A percentile compares a stretch with the other conserved stretches of the same genome.
These are phyloP conservation scores for Troides oblongomaculatus DNA, from an alignment of 2,888 invertebrate genomes.

Conservation along the genomic window DNA sequence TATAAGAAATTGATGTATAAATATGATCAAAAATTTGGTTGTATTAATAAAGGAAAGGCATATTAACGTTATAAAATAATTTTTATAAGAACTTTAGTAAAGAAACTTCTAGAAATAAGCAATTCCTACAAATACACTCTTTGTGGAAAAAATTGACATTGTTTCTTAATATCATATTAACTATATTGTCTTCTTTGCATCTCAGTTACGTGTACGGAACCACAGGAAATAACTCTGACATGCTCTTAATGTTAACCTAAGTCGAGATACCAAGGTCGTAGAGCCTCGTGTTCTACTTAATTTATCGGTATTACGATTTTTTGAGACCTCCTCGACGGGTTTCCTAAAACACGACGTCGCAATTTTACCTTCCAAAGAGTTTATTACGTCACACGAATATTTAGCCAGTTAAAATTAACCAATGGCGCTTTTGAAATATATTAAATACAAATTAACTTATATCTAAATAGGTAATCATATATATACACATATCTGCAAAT, in stretches of 20 bases:
- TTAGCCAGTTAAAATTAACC: not conserved
- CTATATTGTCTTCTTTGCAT: no score
- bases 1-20: no score
- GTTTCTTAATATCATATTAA: no score
- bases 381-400: conserved; percentile 6
- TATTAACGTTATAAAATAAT: no score
- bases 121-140: no score
- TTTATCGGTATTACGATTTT: conserved; percentile 11
- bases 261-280: conserved; percentile 8
- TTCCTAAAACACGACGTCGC: conserved; percentile 6
- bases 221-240: not conserved
- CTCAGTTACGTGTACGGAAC: not conserved
- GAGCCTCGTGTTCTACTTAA: conserved; percentile 10
- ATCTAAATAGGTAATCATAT: no score
- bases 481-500: no score
- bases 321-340: conserved; percentile 8
- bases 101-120: no score
- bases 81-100: no score
- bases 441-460: not conserved
- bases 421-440: not conserved
- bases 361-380: conserved; percentile 6
- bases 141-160: no score
- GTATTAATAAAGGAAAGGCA: no score
- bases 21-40: no score
- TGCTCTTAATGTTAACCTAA: not conserved